Percentiles rank a stretch among this genome's conserved stretches.
Conservation (phyloP, 1,140 invertebrate species). For the Lamellibrachia luymesi region DNA sequence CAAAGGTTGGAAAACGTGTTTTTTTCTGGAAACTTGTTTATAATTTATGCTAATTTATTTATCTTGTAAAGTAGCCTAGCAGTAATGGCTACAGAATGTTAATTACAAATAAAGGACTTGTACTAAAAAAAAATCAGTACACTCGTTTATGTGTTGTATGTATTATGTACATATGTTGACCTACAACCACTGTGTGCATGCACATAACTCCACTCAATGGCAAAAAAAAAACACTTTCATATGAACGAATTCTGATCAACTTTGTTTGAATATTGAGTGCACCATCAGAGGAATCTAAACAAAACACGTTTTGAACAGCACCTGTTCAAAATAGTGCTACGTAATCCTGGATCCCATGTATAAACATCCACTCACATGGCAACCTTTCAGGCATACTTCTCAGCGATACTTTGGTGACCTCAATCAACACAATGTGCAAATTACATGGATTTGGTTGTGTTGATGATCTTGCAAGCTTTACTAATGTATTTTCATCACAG, state of each 20-base stretch:
- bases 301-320: not conserved
- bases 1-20: too few relatives aligned
- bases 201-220: not conserved
- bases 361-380: not conserved
- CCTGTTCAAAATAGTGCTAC: not conserved
- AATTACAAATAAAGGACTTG: not conserved
- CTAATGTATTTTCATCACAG: not conserved
- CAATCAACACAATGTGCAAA: not conserved
- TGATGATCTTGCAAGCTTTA: not conserved
- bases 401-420: not conserved
- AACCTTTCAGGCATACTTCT: not conserved
- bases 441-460: not conserved
- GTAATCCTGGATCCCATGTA: not conserved
- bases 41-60: not conserved
- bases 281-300: not conserved
- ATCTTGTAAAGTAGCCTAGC: not conserved
- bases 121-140: not conserved
- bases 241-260: not conserved
- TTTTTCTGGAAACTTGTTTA: too few relatives aligned
- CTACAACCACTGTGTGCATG: not conserved
- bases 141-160: not conserved
- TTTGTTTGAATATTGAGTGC: not conserved
- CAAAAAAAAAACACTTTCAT: not conserved
- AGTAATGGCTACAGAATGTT: not conserved
- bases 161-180: not conserved